Evolutionary conservation across 2,888 invertebrate species (phyloP), one percentile per base, ranked within the genome.

Genomic region (Acleris holmiana): DNA sequence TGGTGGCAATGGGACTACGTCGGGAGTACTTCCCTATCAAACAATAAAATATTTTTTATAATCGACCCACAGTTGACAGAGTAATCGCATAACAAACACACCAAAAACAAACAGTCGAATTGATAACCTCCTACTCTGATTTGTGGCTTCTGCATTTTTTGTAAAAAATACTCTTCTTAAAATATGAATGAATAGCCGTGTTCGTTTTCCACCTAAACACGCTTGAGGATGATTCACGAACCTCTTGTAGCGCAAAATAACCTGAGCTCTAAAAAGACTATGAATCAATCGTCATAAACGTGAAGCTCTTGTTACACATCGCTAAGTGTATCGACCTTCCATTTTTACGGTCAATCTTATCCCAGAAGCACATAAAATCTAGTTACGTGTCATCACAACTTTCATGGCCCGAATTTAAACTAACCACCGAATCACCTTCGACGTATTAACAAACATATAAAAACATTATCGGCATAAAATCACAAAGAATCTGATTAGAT

Each of bases 301-400:
- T 74, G 68, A 81, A 84, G 76, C 80, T 71, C 50, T 62, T 49
- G 69, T 70, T 76, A 73, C 73, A 74, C 76, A 76, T 74, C 72
- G 72, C 67, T 66, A 67, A 78, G 83, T 76, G 78, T 80, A 75
- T 81, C 84, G 84, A 85, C 86, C 88, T 87, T 84, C 80, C 73
- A 23, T 55, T 77, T 85, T 86, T 83, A 84, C 82, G 72, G 75
- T 72, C 64, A 71, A 77, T 84, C 84, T 67, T 73, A 72, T 73
- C 71, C 75, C 71, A 69, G 71, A 71, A 69, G 74, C 67, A 75
- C 69, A 80, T 86, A 87, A 86, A 86, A 70, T 73, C 62, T 71
- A 73, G 70, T 74, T 71, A 76, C 69, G 73, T 70, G 65, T 61
- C 66, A 68, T 69, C 66, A 68, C 53, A 57, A 53, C 64, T 62